Conservation (phyloP, 2,797 vertebrate genomes). For the Micropoecilia bifurca region DNA sequence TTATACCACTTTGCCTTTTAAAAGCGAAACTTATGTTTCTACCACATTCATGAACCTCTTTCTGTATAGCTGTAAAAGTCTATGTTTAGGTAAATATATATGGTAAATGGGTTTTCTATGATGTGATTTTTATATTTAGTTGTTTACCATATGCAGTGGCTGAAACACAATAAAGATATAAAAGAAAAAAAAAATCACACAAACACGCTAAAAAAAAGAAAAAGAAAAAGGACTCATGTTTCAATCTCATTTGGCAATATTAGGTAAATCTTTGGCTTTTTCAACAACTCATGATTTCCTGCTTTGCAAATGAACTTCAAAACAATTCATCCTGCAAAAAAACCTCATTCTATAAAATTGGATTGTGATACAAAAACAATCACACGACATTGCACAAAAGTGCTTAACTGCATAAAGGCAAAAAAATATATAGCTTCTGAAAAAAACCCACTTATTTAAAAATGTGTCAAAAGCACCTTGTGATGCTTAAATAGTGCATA, state of each 20-base stretch:
- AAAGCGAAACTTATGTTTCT: slow-evolving; percentile 31
- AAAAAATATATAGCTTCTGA: slow-evolving; percentile 11
- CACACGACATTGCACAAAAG: slow-evolving; percentile 10
- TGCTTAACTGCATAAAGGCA: slow-evolving; percentile 22
- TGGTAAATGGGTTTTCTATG: slow-evolving; percentile 15
- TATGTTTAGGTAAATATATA: neutral
- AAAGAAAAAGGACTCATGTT: slow-evolving; percentile 11
- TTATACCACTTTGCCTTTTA: slow-evolving; percentile 11
- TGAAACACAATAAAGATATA: slow-evolving; percentile 22
- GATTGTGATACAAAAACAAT: slow-evolving; percentile 31
- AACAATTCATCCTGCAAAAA: slow-evolving; percentile 15
- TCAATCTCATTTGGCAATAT: slow-evolving; percentile 49
- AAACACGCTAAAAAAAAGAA: slow-evolving; percentile 9
- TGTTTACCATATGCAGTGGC: slow-evolving; percentile 12
- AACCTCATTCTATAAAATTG: neutral
- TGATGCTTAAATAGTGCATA: slow-evolving; percentile 19
- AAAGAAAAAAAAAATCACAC: slow-evolving; percentile 18
- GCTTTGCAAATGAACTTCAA: slow-evolving; percentile 14
- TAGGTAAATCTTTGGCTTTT: slow-evolving; percentile 43
- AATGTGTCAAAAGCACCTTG: slow-evolving; percentile 26
- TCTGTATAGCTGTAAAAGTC: neutral
- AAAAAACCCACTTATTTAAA: slow-evolving; percentile 18
- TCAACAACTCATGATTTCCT: slow-evolving; percentile 18
- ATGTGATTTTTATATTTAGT: slow-evolving; percentile 22
- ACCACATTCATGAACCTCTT: neutral